Conservation (phyloP, 2,888 invertebrate species). For the Agrotis puta region DNA sequence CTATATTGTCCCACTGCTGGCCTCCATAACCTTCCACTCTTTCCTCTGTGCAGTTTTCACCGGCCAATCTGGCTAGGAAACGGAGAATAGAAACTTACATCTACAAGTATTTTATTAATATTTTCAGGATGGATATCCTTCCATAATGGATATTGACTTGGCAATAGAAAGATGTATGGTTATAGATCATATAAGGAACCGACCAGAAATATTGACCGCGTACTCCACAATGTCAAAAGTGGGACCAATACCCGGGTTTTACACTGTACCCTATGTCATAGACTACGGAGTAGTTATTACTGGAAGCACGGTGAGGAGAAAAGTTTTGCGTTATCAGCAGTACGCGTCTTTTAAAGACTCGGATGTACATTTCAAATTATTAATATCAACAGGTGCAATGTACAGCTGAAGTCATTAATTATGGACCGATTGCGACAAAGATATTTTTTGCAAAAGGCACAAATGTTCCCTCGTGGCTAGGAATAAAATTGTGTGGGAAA, state of each 20-base stretch:
- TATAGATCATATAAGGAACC: conserved; percentile 83
- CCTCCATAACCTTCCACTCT: no score
- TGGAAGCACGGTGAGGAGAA: conserved; percentile 79
- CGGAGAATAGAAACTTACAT: not conserved
- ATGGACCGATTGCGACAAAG: conserved; percentile 88
- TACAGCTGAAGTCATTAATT: conserved; percentile 88
- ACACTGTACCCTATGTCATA: conserved; percentile 88
- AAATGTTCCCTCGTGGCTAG: conserved; percentile 78
- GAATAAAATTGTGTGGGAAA: conserved; percentile 81
- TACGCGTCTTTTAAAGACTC: not conserved
- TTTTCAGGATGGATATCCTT: conserved; percentile 87
- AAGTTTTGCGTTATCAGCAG: not conserved
- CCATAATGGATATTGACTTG: conserved; percentile 91
- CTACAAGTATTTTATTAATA: conserved; percentile 5
- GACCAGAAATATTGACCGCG: conserved; percentile 79
- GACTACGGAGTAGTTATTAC: conserved; percentile 91
- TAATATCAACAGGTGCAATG: conserved; percentile 78
- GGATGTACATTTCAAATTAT: conserved; percentile 13
- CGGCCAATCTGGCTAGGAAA: no score
- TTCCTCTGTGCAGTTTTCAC: no score
- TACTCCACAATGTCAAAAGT: conserved; percentile 77
- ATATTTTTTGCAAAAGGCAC: conserved; percentile 84
- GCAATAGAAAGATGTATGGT: conserved; percentile 91
- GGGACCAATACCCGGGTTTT: conserved; percentile 87
- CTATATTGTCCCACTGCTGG: no score